Percentiles rank a stretch among this genome's conserved stretches.
Evolutionary conservation across 2,113 vertebrate genomes (phyloP).

Genomic region (Monarcha castaneiventris): DNA sequence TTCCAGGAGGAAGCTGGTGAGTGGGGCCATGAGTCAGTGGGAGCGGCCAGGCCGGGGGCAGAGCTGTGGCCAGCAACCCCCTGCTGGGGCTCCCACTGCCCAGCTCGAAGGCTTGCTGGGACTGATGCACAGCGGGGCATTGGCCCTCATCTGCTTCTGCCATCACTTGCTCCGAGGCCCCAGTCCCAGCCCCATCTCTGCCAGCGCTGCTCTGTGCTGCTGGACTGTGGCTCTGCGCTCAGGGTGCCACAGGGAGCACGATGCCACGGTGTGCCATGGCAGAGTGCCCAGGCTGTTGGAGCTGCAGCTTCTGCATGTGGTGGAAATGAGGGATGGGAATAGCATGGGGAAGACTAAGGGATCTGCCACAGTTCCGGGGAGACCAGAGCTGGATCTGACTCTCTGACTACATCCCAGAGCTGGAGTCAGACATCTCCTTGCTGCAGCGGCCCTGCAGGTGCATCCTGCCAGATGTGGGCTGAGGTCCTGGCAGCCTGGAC

Average conservation of each 20-base stretch:
- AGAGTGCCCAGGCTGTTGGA: not conserved
- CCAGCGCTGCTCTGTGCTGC: accelerated
- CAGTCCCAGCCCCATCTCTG: accelerated
- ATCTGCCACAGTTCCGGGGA: not conserved
- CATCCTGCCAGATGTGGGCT: not conserved
- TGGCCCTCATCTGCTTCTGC: not conserved
- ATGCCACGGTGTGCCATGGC: not conserved
- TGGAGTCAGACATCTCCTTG: not conserved
- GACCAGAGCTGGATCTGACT: not conserved
- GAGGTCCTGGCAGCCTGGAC: not conserved
- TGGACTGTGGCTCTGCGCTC: not conserved
- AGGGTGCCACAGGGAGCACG: not conserved
- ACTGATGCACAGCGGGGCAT: accelerated
- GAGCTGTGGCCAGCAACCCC: not conserved
- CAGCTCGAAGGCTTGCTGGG: not conserved
- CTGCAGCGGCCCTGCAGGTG: accelerated
- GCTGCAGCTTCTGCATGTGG: not conserved
- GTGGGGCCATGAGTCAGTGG: not conserved
- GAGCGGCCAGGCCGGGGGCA: not conserved
- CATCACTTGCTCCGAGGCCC: accelerated
- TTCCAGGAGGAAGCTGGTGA: slow-evolving; percentile 31
- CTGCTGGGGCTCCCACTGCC: accelerated
- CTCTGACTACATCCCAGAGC: not conserved
- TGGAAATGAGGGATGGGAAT: not conserved
- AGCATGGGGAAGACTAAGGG: not conserved